Conservation (phyloP, 2,113 vertebrate genomes). For the Pantherophis guttatus region DNA sequence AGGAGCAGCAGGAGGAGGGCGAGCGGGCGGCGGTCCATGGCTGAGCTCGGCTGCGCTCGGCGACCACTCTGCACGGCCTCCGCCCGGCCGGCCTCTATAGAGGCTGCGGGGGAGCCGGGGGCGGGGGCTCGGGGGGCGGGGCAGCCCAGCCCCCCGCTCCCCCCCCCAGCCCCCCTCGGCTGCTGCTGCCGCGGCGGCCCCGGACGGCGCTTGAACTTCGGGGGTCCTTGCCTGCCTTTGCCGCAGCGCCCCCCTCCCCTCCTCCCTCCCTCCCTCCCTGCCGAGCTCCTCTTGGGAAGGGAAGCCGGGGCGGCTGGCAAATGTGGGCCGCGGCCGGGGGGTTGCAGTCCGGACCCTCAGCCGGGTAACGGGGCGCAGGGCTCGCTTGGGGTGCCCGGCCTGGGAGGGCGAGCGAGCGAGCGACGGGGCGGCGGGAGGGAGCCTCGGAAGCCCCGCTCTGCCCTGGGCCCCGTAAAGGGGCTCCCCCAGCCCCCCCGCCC, state of each 20-base stretch:
- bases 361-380: not conserved
- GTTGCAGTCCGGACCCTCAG: not conserved
- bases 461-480: not conserved
- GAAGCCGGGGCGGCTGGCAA: not conserved
- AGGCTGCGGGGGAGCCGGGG: too few species aligned
- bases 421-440: not conserved
- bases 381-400: not conserved
- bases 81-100: too few species aligned
- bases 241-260: too few species aligned
- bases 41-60: too few species aligned
- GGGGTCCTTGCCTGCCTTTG: not conserved
- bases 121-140: too few species aligned
- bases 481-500: not conserved
- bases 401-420: not conserved
- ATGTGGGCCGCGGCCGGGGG: rapidly evolving
- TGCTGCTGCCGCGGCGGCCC: not conserved
- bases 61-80: too few species aligned
- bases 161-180: not conserved
- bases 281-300: not conserved
- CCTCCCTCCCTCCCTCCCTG: not conserved
- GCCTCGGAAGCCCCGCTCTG: not conserved
- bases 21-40: too few species aligned
- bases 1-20: too few species aligned
- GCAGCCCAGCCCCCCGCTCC: not conserved
- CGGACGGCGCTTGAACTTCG: not conserved